Base-by-base conservation (phyloP, 2,797 vertebrate genomes). In the Threskiornis aethiopicus region DNA sequence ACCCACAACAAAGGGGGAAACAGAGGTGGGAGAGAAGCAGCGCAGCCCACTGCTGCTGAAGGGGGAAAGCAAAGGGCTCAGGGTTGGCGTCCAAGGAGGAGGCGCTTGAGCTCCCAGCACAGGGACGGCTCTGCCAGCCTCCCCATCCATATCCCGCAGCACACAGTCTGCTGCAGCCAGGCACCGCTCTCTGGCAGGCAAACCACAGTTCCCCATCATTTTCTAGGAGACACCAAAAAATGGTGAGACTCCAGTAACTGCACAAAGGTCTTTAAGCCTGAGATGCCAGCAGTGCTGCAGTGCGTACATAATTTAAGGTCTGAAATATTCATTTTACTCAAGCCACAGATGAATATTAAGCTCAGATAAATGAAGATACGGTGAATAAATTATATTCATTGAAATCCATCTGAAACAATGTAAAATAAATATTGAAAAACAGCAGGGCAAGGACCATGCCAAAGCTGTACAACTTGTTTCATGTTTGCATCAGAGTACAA, bases 271-370 rank as follows among this genome's bases (percentile, higher is more conserved):
- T 92, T 44, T 39, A 54, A 90, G 65, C 22, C 33, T 7, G 22
- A 65, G 41, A 80, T 49, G 37, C 58, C 58, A 72, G 66, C 35
- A 66, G 3, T 42, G n/a, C 47, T 79, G 75, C 80, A 73, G 47
- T 10, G 9, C 37, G 22, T 65, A 18, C 29, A 61, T 85, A 90
- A 93, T 92, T 89, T 65, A 93, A 92, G 37, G 28, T 42, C 22
- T 55, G 65, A 96, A 96, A 93, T 89, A 85, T 2, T 91, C 16
- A 77, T 93, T 96, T 93, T 83, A 81, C 47, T 78, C 75, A 91
- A 54, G 51, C 57, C 9, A 0, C 67, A 87, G 52, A 42, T 65
- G 11, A 95, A 84, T 87, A 87, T 64, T 90, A 92, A 94, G 57
- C 71, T 89, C 29, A 71, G 49, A 51, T 46, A 84, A 89, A 39